Evolutionary conservation across 2,113 vertebrate genomes (phyloP), one percentile per base, ranked within the genome.

Genomic region (Nerophis lumbriciformis): DNA sequence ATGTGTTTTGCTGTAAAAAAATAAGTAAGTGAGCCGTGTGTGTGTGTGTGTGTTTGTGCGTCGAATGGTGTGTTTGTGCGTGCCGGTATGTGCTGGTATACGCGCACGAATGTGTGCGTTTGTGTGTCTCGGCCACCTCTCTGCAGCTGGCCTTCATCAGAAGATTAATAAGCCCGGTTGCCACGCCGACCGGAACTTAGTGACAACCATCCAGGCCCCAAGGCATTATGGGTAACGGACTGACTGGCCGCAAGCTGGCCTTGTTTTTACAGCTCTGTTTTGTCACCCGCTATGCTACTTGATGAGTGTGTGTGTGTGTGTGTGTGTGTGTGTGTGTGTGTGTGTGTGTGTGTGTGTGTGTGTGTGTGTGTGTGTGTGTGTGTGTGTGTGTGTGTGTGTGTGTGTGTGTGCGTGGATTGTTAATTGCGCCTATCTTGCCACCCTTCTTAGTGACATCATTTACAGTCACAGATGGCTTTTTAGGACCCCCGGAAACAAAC

Each of bases 151-250:
- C 94, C 89, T 91, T 93, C 92, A 94, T 96, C 95, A 94, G 94
- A 93, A 97, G 95, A 99, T 98, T 98, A 98, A 99, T 98, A 98
- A 97, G 93, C 93, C 93, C 92, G 90, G 97, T 99, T 94, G 94
- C 97, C 97, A 95, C 93, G 95, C 93, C 96, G 93, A 99, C 97
- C 93, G 93, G 93, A 96, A 93, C 91, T 93, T 93, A 96, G 92
- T 96, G 97, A 95, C 95, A 99, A 99, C 93, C 92, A 99, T 99
- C 93, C 91, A 45, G 92, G 79, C 93, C 91, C 90, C 90, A 82
- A 76, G 91, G 95, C 89, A 93, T 94, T 94, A 90, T 96, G 95
- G 94, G 95, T 94, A 96, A 89, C 91, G 91, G 95, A 91, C 95
- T 94, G 94, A 92, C 95, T 94, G 94, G 90, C 89, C 67, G 84